These are phyloP conservation scores for Arremon brunneinucha DNA, from an alignment of 2,797 vertebrate genomes.

Conservation along the genomic window DNA sequence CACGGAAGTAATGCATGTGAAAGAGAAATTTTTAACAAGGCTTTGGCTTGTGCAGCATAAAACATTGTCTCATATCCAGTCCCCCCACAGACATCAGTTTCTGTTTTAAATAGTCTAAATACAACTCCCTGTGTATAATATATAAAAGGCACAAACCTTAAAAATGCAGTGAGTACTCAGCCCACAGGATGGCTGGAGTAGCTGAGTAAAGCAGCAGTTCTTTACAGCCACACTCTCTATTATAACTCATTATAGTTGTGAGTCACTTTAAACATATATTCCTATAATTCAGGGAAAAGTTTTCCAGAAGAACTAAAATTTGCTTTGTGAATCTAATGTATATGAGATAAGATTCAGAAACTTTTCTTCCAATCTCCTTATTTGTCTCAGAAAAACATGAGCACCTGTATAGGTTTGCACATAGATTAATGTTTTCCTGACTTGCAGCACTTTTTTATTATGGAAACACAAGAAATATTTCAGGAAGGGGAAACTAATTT, in stretches of 20 bases:
- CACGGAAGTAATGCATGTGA: not conserved
- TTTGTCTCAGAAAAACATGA: not conserved
- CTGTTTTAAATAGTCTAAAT: constrained; percentile 16
- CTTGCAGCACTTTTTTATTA: not conserved
- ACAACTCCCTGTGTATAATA: not conserved
- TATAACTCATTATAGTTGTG: not conserved
- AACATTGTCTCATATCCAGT: not conserved
- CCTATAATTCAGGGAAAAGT: not conserved
- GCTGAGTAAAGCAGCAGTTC: not conserved
- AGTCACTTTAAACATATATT: not conserved
- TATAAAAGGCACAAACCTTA: not conserved
- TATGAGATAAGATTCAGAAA: not conserved
- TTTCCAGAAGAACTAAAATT: not conserved
- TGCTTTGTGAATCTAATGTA: not conserved
- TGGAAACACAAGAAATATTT: not conserved
- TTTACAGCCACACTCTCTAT: not conserved
- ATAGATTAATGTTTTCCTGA: not conserved
- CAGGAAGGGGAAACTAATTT: constrained; percentile 45
- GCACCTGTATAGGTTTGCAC: not conserved
- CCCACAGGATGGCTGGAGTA: not conserved
- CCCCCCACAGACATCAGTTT: not conserved
- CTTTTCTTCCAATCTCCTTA: not conserved
- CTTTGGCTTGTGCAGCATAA: not conserved
- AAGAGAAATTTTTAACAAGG: not conserved
- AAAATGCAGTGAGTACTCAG: not conserved